Conservation (phyloP, 2,888 invertebrate species). For the Parasteatoda lunata region DNA sequence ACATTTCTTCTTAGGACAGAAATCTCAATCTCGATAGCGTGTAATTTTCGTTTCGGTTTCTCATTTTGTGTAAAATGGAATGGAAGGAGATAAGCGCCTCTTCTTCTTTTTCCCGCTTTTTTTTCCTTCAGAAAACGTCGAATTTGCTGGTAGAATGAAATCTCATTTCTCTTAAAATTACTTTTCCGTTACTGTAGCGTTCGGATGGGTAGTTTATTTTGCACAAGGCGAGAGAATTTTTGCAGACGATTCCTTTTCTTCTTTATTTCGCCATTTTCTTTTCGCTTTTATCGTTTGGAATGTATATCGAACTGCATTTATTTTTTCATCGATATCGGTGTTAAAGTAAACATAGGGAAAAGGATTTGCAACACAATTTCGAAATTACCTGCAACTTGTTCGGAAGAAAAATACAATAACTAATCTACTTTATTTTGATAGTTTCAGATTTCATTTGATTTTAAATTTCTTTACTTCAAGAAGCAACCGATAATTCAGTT, state of each 20-base stretch:
- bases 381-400: slow-evolving; percentile 3
- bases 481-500: too few relatives aligned
- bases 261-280: background rate
- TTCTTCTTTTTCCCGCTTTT: too few relatives aligned
- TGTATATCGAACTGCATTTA: background rate
- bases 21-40: slow-evolving; percentile 32
- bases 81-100: slow-evolving; percentile 49
- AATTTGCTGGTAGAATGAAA: slow-evolving; percentile 1
- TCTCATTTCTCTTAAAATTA: slow-evolving; percentile 14
- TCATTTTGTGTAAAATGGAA: slow-evolving; percentile 52
- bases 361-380: background rate
- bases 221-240: slow-evolving; percentile 9
- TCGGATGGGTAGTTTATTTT: slow-evolving; percentile 13
- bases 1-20: slow-evolving; percentile 1
- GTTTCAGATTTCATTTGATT: too few relatives aligned
- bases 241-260: background rate
- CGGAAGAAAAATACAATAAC: background rate
- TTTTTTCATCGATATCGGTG: slow-evolving; percentile 3
- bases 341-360: slow-evolving; percentile 2
- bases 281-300: background rate
- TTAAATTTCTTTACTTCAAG: too few relatives aligned
- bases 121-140: background rate
- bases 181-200: slow-evolving; percentile 3
- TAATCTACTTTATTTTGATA: too few relatives aligned
- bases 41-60: slow-evolving; percentile 54